These are phyloP conservation scores for Podargus strigoides DNA, from an alignment of 2,797 vertebrate genomes.

Conservation along the genomic window DNA sequence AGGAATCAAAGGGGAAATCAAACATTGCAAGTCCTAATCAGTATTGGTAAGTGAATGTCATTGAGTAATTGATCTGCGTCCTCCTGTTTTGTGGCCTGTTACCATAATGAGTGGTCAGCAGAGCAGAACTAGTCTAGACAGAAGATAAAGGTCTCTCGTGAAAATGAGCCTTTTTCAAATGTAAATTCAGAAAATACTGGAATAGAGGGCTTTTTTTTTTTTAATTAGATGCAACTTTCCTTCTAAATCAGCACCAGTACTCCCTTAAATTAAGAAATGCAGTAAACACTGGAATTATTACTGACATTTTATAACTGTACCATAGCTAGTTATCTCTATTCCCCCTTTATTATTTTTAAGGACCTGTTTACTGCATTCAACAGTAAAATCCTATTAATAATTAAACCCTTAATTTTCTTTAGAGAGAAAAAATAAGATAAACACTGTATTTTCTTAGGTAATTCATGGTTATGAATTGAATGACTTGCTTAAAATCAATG, in stretches of 20 bases:
- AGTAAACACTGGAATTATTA: not conserved
- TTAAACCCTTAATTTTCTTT: slow-evolving; percentile 37
- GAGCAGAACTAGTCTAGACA: not conserved
- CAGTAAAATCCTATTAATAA: not conserved
- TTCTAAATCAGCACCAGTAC: not conserved
- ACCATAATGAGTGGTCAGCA: not conserved
- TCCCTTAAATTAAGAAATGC: not conserved
- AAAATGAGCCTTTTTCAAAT: not conserved
- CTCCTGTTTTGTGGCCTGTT: not conserved
- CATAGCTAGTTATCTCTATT: not conserved
- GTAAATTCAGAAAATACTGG: not conserved
- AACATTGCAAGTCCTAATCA: not conserved
- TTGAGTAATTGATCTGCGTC: not conserved
- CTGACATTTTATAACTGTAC: not conserved
- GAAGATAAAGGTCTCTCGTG: not conserved
- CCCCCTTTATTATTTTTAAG: not conserved
- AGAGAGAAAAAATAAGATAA: slow-evolving; percentile 1
- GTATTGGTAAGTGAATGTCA: not conserved
- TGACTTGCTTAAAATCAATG: slow-evolving; percentile 30
- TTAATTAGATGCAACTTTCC: not conserved
- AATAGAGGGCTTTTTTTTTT: not conserved
- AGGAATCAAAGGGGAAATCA: not conserved
- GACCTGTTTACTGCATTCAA: not conserved
- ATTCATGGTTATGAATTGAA: slow-evolving; percentile 33
- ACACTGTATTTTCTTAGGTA: slow-evolving; percentile 7